Evolutionary conservation across 1,140 invertebrate genomes (phyloP), one percentile per base, ranked within the genome.

Genomic region (Plodia interpunctella): DNA sequence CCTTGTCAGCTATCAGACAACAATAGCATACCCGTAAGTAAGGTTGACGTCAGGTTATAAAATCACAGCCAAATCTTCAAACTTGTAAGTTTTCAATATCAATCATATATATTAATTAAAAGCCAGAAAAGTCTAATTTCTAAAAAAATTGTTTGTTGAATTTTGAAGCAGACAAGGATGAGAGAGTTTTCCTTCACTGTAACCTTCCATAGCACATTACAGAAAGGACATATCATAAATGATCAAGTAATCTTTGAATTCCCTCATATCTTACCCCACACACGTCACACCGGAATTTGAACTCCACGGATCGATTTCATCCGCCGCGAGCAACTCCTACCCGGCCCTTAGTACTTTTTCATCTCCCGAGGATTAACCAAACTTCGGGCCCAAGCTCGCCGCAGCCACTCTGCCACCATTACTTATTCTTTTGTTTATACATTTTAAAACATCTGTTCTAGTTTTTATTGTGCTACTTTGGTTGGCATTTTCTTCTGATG

Each of bases 291-390:
- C 59, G 63, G 68, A 68, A 72, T 72, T 71, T 63, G 73, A 74
- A 74, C 69, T 72, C 59, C 68, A 66, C 67, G 50, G 75, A 83
- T 83, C 82, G 82, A 85, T 85, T 77, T 62, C 66, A 62, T 55
- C 68, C 65, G 60, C 68, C 72, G 68, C 69, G 70, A 63, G 65
- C 76, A 61, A 65, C 76, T 78, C 77, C 75, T 80, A 77, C 79
- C 66, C 68, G 38, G 77, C 72, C 76, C 79, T 80, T 81, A 80
- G 76, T 78, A 83, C 74, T 86, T 82, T 86, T 83, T 86, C 80
- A 85, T 83, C 78, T 82, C 74, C 69, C 59, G 76, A 80, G 83
- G 80, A 86, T 86, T 86, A 86, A 76, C 71, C 59, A 63, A 71
- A 68, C 62, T 75, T 73, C 65, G 58, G 66, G 57, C 62, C 60